Base-by-base conservation (phyloP, 1,140 invertebrate species). In the Drosophila sp. region DNA sequence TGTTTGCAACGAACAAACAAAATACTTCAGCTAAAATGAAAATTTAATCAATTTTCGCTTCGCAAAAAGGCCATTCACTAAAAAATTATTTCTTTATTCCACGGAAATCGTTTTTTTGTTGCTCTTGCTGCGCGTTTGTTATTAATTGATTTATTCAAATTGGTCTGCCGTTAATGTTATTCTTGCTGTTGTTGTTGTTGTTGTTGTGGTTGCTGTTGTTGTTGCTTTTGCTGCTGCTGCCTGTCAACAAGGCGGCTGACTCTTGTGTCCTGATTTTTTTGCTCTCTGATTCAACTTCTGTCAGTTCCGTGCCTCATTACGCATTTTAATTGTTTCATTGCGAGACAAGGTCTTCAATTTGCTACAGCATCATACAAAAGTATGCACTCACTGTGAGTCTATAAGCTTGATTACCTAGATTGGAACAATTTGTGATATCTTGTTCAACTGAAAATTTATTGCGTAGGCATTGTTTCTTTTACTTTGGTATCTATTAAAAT, bases 101-200 rank as follows among this genome's bases (percentile, higher is more conserved):
- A 18, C 11, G 21, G 27, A 56, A 67, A 40, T 69, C 77, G 61
- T 27, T 65, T 71, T 57, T 16, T 32, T 51, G 29, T 66, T 58
- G 29, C 59, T 63, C 36, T 64, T 51, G 54, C 58, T 61, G 74
- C 25, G 59, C 56, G 58, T 40, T 70, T 74, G 48, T 56, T 71
- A 79, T 79, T 79, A 80, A 80, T 80, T 80, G 72, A 79, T 71
- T 79, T 80, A 81, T 81, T 81, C 59, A 81, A 81, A 73, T 80
- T 81, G 67, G 32, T 45, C 6, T 18, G 8, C 14, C 41, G 29
- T 32, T 38, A 25, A 27, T 51, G 43, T 16, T 34, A 0, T 32
- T 46, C 11, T 36, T 41, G n/a, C 25, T 38, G 4, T 16, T 21
- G 4, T 46, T n/a, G 13, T 13, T 45, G 14, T n/a, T 41, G 18